These are phyloP conservation scores for Lacerta viridis DNA, from an alignment of 2,797 vertebrate species.

Conservation along the genomic window DNA sequence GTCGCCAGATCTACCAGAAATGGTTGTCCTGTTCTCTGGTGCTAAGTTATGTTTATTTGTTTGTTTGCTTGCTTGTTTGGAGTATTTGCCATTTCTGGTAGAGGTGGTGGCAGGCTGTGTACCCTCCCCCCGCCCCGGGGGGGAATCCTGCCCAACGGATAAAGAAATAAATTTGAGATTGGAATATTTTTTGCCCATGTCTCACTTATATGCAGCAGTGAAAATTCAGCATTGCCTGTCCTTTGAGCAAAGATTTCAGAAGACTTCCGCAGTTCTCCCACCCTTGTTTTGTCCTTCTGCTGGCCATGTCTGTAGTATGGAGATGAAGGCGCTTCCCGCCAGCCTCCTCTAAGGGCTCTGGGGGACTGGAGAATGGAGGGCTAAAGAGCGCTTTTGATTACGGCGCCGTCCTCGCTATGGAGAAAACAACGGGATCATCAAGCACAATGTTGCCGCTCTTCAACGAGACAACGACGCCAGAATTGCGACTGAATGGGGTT, in stretches of 20 bases:
- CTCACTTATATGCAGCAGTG: background rate
- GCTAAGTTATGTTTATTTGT: too few species aligned
- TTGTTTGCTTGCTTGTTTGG: too few species aligned
- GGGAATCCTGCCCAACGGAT: too few species aligned
- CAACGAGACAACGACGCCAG: background rate
- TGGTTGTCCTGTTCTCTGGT: too few species aligned
- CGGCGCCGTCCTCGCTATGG: background rate
- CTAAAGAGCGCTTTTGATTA: slow-evolving; percentile 2
- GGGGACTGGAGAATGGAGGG: background rate
- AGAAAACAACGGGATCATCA: slow-evolving; percentile 12
- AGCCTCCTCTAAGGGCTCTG: background rate
- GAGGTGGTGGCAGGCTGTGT: too few species aligned
- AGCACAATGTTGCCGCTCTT: background rate
- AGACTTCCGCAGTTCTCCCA: background rate
- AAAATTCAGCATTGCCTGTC: too few species aligned
- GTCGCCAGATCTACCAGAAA: too few species aligned
- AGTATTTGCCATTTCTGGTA: too few species aligned
- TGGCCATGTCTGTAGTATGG: background rate
- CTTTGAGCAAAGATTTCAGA: background rate
- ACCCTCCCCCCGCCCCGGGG: too few species aligned
- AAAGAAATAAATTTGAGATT: background rate
- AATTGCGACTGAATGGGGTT: slow-evolving; percentile 8
- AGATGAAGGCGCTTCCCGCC: too few species aligned
- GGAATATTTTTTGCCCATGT: background rate
- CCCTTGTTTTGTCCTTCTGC: background rate